phyloP scores from a whole-genome alignment of 2,888 invertebrate genomes.

The Pristionchus maxplancki region DNA sequence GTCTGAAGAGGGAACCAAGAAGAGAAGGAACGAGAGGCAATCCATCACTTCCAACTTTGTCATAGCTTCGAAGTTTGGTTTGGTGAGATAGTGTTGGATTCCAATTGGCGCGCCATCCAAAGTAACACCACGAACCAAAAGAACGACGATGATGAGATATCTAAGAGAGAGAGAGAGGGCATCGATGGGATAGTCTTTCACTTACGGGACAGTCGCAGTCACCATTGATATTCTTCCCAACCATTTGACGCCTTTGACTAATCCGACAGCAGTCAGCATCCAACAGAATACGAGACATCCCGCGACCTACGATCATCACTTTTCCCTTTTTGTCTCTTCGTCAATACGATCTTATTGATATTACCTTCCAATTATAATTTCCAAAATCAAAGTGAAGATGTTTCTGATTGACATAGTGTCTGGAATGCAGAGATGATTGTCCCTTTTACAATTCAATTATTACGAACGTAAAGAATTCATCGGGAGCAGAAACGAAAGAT shows the following conservation, averaged over 20 bases:
- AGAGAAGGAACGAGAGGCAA: not conserved
- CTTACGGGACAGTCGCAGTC: slow-evolving; percentile 50
- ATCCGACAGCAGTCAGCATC: slow-evolving; percentile 19
- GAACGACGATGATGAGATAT: slow-evolving; percentile 61
- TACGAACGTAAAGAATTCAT: slow-evolving; percentile 64
- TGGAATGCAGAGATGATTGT: not conserved
- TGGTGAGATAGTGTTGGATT: slow-evolving; percentile 60
- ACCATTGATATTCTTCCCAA: slow-evolving; percentile 18
- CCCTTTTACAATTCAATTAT: not conserved
- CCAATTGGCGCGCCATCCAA: slow-evolving; percentile 62
- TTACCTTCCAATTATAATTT: slow-evolving; percentile 26
- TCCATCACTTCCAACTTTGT: not conserved
- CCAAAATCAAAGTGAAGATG: not conserved
- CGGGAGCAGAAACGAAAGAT: slow-evolving; percentile 51
- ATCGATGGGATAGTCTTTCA: no score
- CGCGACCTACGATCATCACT: not conserved
- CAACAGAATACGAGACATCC: slow-evolving; percentile 7
- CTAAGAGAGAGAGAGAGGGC: no score
- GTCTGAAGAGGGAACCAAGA: slow-evolving; percentile 52
- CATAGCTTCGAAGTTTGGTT: slow-evolving; percentile 58
- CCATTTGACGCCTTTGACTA: slow-evolving; percentile 27
- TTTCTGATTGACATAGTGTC: not conserved
- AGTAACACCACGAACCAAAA: slow-evolving; percentile 64
- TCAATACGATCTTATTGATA: not conserved
- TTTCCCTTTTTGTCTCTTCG: not conserved